Conservation (phyloP, 1,140 invertebrate genomes). For the Macrobrachium nipponense region DNA sequence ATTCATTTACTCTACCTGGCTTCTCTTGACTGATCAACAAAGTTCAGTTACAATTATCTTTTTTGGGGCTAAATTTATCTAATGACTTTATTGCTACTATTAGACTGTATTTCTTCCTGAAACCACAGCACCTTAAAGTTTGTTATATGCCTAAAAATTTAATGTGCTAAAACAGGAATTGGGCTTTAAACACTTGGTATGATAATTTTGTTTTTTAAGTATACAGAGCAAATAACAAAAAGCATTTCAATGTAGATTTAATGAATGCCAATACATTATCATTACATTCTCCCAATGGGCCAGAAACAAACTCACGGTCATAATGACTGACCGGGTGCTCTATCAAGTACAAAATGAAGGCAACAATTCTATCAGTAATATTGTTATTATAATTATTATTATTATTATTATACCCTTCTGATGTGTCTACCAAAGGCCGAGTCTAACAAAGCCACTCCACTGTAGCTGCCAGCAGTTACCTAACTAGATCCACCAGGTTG, state of each 20-base stretch:
- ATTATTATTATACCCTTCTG: slow-evolving; percentile 46
- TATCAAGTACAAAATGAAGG: slow-evolving; percentile 46
- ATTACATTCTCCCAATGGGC: slow-evolving; percentile 25
- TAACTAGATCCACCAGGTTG: neutral
- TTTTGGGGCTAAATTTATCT: slow-evolving; percentile 16
- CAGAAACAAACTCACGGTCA: slow-evolving; percentile 43
- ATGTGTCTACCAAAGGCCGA: slow-evolving; percentile 46
- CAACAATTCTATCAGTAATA: slow-evolving; percentile 38
- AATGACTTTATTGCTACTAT: slow-evolving; percentile 44
- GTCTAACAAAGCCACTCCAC: slow-evolving; percentile 38
- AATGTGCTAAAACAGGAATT: slow-evolving; percentile 11
- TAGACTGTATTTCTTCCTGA: slow-evolving; percentile 46
- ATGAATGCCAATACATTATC: slow-evolving; percentile 1
- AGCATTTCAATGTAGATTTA: slow-evolving; percentile 5
- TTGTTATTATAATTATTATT: slow-evolving; percentile 22
- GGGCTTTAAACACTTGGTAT: slow-evolving; percentile 13
- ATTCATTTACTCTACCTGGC: slow-evolving; percentile 39
- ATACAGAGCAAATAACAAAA: slow-evolving; percentile 18
- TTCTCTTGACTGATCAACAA: slow-evolving; percentile 40
- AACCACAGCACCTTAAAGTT: slow-evolving; percentile 39
- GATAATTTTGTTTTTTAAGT: slow-evolving; percentile 30
- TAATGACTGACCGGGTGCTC: slow-evolving; percentile 40
- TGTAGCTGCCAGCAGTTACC: slow-evolving; percentile 21
- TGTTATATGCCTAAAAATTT: slow-evolving; percentile 35
- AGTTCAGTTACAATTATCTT: slow-evolving; percentile 12